Percentiles rank a stretch among this genome's conserved stretches.
These are phyloP conservation scores for Drosophila parvula DNA, from an alignment of 1,140 invertebrate species.

Conservation along the genomic window DNA sequence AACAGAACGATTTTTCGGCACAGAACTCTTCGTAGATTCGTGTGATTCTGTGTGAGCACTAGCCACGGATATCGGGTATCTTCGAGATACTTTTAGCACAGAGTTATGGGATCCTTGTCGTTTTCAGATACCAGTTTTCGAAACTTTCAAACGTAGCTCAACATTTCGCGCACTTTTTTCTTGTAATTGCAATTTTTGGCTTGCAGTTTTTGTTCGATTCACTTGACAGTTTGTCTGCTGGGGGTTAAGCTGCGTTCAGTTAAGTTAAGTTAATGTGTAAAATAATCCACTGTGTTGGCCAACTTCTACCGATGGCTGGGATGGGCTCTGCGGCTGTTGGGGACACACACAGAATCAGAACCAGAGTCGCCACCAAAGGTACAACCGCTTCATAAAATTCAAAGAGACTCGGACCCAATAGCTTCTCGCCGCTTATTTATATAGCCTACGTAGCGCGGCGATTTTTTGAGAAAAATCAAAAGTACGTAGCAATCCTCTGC, in stretches of 20 bases:
- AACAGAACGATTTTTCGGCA: conserved; percentile 46
- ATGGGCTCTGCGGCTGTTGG: conserved; percentile 14
- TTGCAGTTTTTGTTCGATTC: conserved; percentile 33
- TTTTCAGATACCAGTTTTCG: neutral
- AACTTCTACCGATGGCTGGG: conserved; percentile 19
- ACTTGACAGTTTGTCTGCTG: conserved; percentile 45
- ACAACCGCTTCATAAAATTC: conserved; percentile 84
- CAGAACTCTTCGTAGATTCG: conserved; percentile 39
- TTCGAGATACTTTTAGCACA: conserved; percentile 52
- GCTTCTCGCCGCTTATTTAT: conserved; percentile 84
- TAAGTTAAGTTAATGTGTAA: conserved; percentile 31
- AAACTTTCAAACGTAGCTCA: conserved; percentile 43
- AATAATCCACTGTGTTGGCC: conserved; percentile 58
- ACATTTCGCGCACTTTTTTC: conserved; percentile 71
- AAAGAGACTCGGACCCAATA: conserved; percentile 84
- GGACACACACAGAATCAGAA: conserved; percentile 21
- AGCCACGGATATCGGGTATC: conserved; percentile 39
- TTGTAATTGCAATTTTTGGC: neutral
- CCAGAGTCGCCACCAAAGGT: conserved; percentile 72
- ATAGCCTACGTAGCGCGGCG: conserved; percentile 83
- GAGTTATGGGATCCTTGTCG: conserved; percentile 64
- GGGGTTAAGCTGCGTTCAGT: conserved; percentile 1
- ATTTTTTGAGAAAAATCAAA: conserved; percentile 73
- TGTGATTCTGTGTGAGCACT: conserved; percentile 50
- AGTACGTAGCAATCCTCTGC: conserved; percentile 54